Conservation (phyloP, 2,888 invertebrate genomes). For the Hoplodrina blanda region DNA sequence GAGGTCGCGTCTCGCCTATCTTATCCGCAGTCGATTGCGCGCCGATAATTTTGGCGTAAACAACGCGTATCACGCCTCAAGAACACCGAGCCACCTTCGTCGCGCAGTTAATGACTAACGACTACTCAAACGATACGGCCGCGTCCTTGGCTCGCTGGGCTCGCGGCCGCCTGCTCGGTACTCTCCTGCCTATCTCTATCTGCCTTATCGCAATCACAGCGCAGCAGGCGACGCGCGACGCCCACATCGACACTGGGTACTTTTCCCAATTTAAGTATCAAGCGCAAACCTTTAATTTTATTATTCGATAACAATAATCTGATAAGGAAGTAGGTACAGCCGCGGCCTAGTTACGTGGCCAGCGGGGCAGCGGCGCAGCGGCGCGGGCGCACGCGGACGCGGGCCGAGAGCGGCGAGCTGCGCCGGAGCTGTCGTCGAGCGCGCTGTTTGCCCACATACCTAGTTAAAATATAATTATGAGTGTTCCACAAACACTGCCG, state of each 20-base stretch:
- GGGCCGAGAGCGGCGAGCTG: too few species aligned
- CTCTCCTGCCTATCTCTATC: not conserved
- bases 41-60: conserved; percentile 69
- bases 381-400: not conserved
- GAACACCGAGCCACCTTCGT: conserved; percentile 39
- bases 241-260: conserved; percentile 9
- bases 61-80: conserved; percentile 49
- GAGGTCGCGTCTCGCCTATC: conserved; percentile 56
- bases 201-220: conserved; percentile 22
- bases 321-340: conserved; percentile 40
- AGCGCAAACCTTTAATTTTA: conserved; percentile 43
- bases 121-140: conserved; percentile 35
- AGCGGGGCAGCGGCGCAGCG: not conserved
- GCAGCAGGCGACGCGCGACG: conserved; percentile 1
- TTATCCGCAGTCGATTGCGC: conserved; percentile 66
- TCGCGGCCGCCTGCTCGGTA: not conserved
- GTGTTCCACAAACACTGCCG: too few species aligned
- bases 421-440: not conserved
- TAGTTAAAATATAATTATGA: too few species aligned
- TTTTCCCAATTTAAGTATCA: conserved; percentile 38
- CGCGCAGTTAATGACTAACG: conserved; percentile 39
- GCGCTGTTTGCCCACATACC: not conserved
- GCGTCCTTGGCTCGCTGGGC: conserved; percentile 52
- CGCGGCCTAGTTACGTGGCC: conserved; percentile 22
- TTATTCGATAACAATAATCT: conserved; percentile 51